Conservation (phyloP, 2,888 invertebrate genomes). For the Thera britannica region DNA sequence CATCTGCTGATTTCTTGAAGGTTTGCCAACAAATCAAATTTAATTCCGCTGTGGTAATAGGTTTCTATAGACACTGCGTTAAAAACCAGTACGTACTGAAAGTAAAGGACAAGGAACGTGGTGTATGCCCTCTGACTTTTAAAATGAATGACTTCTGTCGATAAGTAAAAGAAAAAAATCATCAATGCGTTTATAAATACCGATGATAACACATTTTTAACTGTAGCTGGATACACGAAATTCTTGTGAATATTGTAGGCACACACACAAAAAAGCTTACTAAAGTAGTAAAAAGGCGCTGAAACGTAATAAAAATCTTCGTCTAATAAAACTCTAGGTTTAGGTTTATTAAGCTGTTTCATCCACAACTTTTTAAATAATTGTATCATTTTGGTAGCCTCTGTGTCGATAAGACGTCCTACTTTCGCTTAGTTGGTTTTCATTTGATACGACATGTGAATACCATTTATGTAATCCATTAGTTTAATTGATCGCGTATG, state of each 20-base stretch:
- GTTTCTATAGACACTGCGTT: not conserved
- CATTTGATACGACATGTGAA: too few relatives aligned
- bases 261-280: constrained; percentile 4
- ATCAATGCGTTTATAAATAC: not conserved
- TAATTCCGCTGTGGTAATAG: not conserved
- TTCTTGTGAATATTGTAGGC: not conserved
- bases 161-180: not conserved
- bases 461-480: too few relatives aligned
- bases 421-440: too few relatives aligned
- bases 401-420: too few relatives aligned
- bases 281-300: constrained; percentile 6
- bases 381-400: not conserved
- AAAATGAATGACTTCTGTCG: not conserved
- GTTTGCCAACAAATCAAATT: not conserved
- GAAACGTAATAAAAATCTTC: constrained; percentile 3
- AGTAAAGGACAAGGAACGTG: not conserved
- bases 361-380: not conserved
- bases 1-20: not conserved
- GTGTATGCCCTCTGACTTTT: not conserved
- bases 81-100: not conserved
- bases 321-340: constrained; percentile 1
- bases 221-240: not conserved
- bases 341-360: not conserved
- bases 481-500: too few relatives aligned
- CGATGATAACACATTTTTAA: not conserved